A percentile compares a stretch with the other conserved stretches of the same genome.
Evolutionary conservation across 2,113 vertebrate species (phyloP).

Genomic region (Brachyhypopomus occidentalis): DNA sequence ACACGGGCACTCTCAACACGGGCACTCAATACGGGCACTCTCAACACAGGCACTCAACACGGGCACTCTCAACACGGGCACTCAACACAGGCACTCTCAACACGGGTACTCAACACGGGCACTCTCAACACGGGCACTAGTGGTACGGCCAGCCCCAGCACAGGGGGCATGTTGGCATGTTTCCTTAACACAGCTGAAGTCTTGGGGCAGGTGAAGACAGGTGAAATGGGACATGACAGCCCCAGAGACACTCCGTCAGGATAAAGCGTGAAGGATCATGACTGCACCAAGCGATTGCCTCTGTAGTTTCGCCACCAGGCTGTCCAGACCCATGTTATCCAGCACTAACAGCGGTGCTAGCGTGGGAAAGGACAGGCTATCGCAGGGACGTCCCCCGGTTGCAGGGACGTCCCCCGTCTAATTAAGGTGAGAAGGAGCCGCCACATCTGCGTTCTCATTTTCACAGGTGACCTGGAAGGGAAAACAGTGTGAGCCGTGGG

Average conservation of each 20-base stretch:
- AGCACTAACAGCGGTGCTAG: constrained; percentile 21
- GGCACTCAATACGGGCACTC: background rate
- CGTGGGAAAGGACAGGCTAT: background rate
- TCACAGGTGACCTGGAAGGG: constrained; percentile 14
- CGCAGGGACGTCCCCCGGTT: constrained; percentile 20
- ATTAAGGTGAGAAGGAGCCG: constrained; percentile 24
- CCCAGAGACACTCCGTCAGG: background rate
- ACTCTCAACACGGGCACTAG: background rate
- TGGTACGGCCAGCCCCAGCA: background rate
- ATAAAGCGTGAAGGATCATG: background rate
- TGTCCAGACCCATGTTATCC: background rate
- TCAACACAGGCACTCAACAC: too few species aligned
- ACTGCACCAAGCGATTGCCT: constrained; percentile 5
- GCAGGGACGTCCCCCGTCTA: constrained; percentile 6
- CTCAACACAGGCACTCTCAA: too few species aligned
- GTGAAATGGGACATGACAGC: background rate
- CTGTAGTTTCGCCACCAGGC: background rate
- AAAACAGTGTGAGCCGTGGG: background rate
- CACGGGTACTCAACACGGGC: background rate
- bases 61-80: too few species aligned
- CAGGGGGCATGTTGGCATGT: constrained; percentile 1
- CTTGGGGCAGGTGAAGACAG: constrained; percentile 24
- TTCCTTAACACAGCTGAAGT: constrained; percentile 19
- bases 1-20: constrained; percentile 7
- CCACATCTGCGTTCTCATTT: constrained; percentile 27